A percentile compares a stretch with the other conserved stretches of the same genome.
phyloP scores from a whole-genome alignment of 2,113 vertebrate genomes.

The Delphinus delphis region DNA sequence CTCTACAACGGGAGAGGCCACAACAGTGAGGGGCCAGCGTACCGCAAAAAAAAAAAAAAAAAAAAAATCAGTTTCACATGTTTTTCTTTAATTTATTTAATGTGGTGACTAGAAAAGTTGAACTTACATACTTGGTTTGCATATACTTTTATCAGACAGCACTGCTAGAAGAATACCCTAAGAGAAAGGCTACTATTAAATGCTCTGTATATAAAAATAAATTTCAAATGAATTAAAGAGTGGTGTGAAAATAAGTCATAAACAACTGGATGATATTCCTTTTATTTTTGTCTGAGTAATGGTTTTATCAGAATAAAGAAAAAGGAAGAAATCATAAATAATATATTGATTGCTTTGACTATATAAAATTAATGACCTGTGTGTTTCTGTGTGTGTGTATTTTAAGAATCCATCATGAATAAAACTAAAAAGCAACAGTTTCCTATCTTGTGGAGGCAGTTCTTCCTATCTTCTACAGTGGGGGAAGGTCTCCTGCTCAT shows the following conservation, averaged over 20 bases:
- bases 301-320: not conserved
- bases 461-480: not conserved
- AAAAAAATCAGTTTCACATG: not conserved
- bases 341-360: not conserved
- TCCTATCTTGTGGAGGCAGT: not conserved
- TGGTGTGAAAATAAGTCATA: not conserved
- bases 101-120: not conserved
- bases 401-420: not conserved
- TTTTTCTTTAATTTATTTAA: not conserved
- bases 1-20: too few species aligned
- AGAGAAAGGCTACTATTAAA: not conserved
- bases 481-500: not conserved
- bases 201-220: not conserved
- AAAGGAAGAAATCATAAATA: constrained; percentile 15
- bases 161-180: not conserved
- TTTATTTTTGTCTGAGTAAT: not conserved
- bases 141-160: not conserved
- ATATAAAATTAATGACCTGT: not conserved
- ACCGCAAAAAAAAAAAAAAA: too few species aligned
- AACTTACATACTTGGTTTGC: not conserved
- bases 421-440: not conserved
- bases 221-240: not conserved
- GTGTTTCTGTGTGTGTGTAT: not conserved
- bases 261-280: not conserved
- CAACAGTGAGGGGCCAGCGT: too few species aligned